Evolutionary conservation across 2,113 vertebrate genomes (phyloP).

Genomic region (Salvelinus alpinus): DNA sequence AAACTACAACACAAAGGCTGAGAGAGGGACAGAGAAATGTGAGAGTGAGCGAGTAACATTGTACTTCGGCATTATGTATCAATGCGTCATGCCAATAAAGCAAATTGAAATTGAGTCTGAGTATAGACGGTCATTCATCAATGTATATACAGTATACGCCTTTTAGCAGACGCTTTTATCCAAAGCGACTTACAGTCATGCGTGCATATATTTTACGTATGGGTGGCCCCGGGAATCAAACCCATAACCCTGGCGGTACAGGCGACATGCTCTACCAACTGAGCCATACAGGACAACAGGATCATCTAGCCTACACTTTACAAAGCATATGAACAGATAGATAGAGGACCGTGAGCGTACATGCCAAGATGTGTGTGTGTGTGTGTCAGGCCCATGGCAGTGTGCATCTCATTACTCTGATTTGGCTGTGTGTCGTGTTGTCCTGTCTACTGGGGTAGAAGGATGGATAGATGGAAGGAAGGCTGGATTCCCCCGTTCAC

Average conservation of each 20-base stretch:
- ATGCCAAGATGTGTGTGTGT: slow-evolving; percentile 33
- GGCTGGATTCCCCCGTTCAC: slow-evolving; percentile 49
- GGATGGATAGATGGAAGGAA: slow-evolving; percentile 24
- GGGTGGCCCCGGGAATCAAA: too few relatives aligned
- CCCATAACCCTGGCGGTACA: too few relatives aligned
- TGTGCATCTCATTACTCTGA: slow-evolving; percentile 76
- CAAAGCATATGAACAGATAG: neutral
- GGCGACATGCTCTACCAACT: too few relatives aligned
- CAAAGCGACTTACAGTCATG: too few relatives aligned
- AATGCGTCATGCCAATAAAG: too few relatives aligned
- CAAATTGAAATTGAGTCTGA: neutral
- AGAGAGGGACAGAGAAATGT: neutral
- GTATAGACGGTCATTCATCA: too few relatives aligned
- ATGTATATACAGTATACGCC: too few relatives aligned
- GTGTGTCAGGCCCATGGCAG: slow-evolving; percentile 63
- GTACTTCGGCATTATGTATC: too few relatives aligned
- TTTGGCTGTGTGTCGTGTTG: slow-evolving; percentile 66
- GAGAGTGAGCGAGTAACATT: neutral
- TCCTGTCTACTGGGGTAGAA: slow-evolving; percentile 70
- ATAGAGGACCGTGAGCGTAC: slow-evolving; percentile 15
- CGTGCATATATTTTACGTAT: too few relatives aligned
- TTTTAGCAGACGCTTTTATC: too few relatives aligned
- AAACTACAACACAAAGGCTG: neutral
- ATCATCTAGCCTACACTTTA: neutral
- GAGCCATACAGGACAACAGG: neutral